These are phyloP conservation scores for Salpingus planirostris DNA, from an alignment of 2,888 invertebrate genomes.

Conservation along the genomic window DNA sequence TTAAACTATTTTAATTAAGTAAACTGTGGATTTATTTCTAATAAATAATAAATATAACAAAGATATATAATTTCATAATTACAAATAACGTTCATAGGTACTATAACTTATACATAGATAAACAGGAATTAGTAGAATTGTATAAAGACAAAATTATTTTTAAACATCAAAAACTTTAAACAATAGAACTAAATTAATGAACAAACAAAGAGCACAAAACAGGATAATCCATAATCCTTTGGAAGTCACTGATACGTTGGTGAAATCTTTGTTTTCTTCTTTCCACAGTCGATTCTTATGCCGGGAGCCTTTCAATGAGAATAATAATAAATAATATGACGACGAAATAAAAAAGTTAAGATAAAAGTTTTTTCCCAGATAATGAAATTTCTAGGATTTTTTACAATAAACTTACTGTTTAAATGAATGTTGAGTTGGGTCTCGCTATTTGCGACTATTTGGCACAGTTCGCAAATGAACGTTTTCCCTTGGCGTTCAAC, in stretches of 20 bases:
- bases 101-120: too few relatives aligned
- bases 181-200: conserved; percentile 34
- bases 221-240: conserved; percentile 33
- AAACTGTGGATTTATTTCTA: too few relatives aligned
- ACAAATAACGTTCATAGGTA: too few relatives aligned
- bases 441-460: conserved; percentile 38
- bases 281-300: conserved; percentile 25
- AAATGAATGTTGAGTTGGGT: conserved; percentile 38
- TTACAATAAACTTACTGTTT: conserved; percentile 27
- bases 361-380: conserved; percentile 1
- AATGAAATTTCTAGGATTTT: neutral
- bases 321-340: neutral
- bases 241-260: conserved; percentile 19
- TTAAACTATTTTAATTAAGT: too few relatives aligned
- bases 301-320: conserved; percentile 28
- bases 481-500: conserved; percentile 35
- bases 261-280: conserved; percentile 26
- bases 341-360: conserved; percentile 2
- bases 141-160: conserved; percentile 6
- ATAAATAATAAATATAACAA: too few relatives aligned
- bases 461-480: conserved; percentile 37
- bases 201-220: conserved; percentile 33
- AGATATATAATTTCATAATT: too few relatives aligned
- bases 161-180: conserved; percentile 22
- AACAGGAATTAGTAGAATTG: too few relatives aligned